Evolutionary conservation across 2,888 invertebrate genomes (phyloP), one percentile per base, ranked within the genome.

Genomic region (Rhaphigaster nebulosa): DNA sequence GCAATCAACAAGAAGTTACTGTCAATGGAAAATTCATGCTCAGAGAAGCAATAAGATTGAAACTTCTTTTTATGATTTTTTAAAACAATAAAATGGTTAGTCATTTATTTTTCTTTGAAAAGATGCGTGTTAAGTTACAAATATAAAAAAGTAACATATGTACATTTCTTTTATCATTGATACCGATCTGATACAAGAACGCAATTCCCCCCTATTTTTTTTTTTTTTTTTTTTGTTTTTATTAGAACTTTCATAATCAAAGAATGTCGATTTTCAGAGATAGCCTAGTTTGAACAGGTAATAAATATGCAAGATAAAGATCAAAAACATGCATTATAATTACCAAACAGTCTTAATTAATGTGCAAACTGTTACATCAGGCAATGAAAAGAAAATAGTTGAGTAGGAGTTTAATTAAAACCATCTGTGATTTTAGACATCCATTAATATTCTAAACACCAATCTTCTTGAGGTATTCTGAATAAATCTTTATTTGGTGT

Each of bases 331-430:
- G 38, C 23, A 70, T 34, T 29, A 38, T 38, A 76, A 76, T 76
- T 38, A 76, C 38, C 70, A 10, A 76, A 76, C 13, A n/a, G 18
- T 38, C 34, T 76, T 76, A 76, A 76, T 76, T 76, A 38, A 34
- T 76, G 70, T 34, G 70, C 70, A 76, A 76, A 76, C 34, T 76
- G 34, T 76, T 76, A 76, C 34, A 76, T 38, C 34, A 76, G 8
- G 29, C 8, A 76, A 76, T 38, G 38, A 76, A 23, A 76, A 38
- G 20, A 5, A 76, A 76, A 76, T 76, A 76, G 15, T 76, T 76
- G 70, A 76, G 70, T 76, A 76, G 70, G 70, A 76, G 70, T 76
- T 76, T 38, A 76, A 76, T 76, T 76, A 38, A 76, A 76, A 76
- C 18, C 70, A 76, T 76, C 70, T 76, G 70, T 29, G 34, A 38